Percentiles rank a stretch among this genome's conserved stretches.
Evolutionary conservation across 2,888 invertebrate genomes (phyloP).

Genomic region (Unio delphinus): DNA sequence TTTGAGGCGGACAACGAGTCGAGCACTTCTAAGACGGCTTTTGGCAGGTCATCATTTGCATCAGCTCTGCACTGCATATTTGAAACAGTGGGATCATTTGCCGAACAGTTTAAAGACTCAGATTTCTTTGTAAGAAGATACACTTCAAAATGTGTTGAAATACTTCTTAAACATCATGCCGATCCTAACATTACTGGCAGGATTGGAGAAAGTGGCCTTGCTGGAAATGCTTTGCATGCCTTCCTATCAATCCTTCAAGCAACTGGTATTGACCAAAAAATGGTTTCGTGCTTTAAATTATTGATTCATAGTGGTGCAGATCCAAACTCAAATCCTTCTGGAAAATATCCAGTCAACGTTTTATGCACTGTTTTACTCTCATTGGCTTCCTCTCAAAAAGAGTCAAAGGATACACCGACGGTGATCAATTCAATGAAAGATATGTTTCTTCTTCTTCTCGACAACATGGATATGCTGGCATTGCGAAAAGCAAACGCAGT

Average conservation of each 20-base stretch:
- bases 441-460: conserved; percentile 23
- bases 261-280: conserved; percentile 37
- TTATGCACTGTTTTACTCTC: conserved; percentile 30
- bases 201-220: conserved; percentile 28
- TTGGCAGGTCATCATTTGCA: conserved; percentile 55
- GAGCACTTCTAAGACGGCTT: conserved; percentile 41
- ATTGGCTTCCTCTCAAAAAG: conserved; percentile 3
- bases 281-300: conserved; percentile 31
- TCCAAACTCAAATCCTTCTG: conserved; percentile 34
- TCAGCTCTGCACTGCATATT: conserved; percentile 60
- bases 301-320: conserved; percentile 57
- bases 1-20: conserved; percentile 36
- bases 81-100: conserved; percentile 36
- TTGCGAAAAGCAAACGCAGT: conserved; percentile 21
- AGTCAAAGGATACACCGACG: too few relatives aligned
- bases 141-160: conserved; percentile 45
- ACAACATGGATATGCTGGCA: conserved; percentile 31
- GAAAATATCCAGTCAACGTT: conserved; percentile 37
- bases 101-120: conserved; percentile 33
- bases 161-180: conserved; percentile 51
- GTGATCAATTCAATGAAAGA: conserved; percentile 9
- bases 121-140: conserved; percentile 31
- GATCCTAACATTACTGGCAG: conserved; percentile 45
- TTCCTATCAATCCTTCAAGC: conserved; percentile 34
- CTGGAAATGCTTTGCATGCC: conserved; percentile 53